These are phyloP conservation scores for Sphecodes monilicornis DNA, from an alignment of 2,888 invertebrate genomes.

Conservation along the genomic window DNA sequence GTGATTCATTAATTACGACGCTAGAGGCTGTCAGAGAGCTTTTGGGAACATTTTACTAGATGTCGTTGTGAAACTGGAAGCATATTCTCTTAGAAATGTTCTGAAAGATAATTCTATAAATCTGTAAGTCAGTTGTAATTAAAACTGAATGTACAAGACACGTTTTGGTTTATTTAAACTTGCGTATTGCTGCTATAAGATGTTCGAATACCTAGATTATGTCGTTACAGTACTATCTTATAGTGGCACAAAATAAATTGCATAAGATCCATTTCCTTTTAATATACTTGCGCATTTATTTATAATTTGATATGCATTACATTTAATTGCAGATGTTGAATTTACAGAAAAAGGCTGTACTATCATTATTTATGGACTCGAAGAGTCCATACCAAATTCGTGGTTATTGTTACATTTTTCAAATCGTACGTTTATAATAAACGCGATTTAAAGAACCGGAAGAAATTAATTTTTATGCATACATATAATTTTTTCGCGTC, in stretches of 20 bases:
- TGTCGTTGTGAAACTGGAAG: neutral
- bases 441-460: no score
- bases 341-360: neutral
- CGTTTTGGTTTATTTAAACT: neutral
- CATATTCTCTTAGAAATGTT: neutral
- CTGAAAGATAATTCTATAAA: neutral
- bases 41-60: neutral
- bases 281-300: neutral
- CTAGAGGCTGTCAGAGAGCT: neutral
- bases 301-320: neutral
- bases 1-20: neutral
- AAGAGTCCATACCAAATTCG: neutral
- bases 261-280: neutral
- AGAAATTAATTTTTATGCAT: neutral
- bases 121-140: neutral
- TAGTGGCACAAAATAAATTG: neutral
- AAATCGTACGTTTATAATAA: neutral
- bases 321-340: neutral
- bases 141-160: neutral
- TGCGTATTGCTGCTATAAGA: neutral
- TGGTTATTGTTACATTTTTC: neutral
- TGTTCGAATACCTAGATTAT: no score
- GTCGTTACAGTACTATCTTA: no score
- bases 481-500: neutral
- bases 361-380: neutral